These are phyloP conservation scores for Capromys pilorides DNA, from an alignment of 2,797 vertebrate genomes.

Conservation along the genomic window DNA sequence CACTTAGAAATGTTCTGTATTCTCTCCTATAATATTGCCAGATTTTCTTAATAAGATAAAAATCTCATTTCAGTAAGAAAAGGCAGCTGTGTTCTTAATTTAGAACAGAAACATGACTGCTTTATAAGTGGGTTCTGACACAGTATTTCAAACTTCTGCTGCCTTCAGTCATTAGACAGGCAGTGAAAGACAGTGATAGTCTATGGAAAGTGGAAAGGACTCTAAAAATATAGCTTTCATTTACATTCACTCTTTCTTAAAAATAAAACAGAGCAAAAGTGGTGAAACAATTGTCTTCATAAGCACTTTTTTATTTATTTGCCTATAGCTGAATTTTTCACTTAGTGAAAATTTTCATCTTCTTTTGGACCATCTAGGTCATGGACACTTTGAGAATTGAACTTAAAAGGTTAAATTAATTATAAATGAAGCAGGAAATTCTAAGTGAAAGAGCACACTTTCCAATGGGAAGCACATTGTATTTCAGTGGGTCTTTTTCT, in stretches of 20 bases:
- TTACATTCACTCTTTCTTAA: not conserved
- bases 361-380: not conserved
- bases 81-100: constrained; percentile 53
- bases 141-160: constrained; percentile 47
- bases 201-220: not conserved
- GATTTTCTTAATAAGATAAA: constrained; percentile 51
- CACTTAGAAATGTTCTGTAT: constrained; percentile 59
- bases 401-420: constrained; percentile 11
- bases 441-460: constrained; percentile 55
- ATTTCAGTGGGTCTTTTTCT: not conserved
- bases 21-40: constrained; percentile 57
- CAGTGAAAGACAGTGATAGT: not conserved
- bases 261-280: constrained; percentile 37
- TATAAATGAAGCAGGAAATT: constrained; percentile 27
- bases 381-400: not conserved
- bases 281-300: not conserved
- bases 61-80: constrained; percentile 69
- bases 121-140: constrained; percentile 38
- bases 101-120: constrained; percentile 63
- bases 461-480: constrained; percentile 8
- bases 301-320: not conserved
- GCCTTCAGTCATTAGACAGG: not conserved
- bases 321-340: not conserved
- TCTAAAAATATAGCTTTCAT: constrained; percentile 65
- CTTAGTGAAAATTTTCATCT: not conserved